Evolutionary conservation across 1,140 invertebrate species (phyloP).

Genomic region (Lordiphosa clarofinis): DNA sequence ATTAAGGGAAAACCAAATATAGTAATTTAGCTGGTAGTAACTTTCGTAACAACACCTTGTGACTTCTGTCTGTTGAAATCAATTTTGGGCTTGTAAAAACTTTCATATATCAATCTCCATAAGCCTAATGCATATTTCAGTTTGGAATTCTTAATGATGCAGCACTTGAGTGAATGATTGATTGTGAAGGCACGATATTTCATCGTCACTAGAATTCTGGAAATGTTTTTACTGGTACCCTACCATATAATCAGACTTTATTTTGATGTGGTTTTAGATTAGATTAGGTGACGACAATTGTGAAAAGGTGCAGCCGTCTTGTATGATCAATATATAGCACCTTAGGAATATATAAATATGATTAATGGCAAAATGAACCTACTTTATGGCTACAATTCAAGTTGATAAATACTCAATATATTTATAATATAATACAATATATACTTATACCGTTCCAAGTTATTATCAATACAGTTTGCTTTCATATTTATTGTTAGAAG

Average conservation of each 20-base stretch:
- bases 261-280: constrained; percentile 23
- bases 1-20: too few species aligned
- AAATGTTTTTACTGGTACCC: constrained; percentile 9
- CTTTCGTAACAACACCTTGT: too few species aligned
- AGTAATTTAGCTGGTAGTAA: too few species aligned
- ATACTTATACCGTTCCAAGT: neutral
- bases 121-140: constrained; percentile 25
- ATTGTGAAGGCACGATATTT: constrained; percentile 31
- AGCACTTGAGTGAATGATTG: constrained; percentile 53
- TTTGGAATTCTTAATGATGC: constrained; percentile 39
- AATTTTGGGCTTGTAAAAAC: too few species aligned
- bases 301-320: neutral
- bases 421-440: too few species aligned
- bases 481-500: constrained; percentile 1
- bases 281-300: constrained; percentile 17
- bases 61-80: too few species aligned
- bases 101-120: constrained; percentile 48
- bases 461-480: neutral
- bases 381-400: too few species aligned
- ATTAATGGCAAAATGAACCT: constrained; percentile 15
- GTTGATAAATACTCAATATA: too few species aligned
- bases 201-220: constrained; percentile 40
- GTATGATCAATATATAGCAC: constrained; percentile 8
- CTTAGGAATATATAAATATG: constrained; percentile 5
- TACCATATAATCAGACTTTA: constrained; percentile 44